Base-by-base conservation (phyloP, 2,797 vertebrate genomes). In the Buphagus erythrorhynchus region DNA sequence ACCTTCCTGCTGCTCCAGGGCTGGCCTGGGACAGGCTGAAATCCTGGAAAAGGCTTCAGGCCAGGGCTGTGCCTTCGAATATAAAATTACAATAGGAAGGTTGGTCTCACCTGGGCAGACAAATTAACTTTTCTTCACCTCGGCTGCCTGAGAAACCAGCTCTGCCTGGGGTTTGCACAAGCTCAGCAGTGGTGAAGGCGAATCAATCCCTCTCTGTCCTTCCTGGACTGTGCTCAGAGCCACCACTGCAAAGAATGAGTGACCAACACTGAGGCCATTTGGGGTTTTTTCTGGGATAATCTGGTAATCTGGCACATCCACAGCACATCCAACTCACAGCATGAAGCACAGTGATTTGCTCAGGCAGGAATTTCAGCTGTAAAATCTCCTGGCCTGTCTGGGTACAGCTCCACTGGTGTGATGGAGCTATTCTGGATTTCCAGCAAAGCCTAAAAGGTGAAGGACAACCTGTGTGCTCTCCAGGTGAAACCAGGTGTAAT, bases 381-480 rank as follows among this genome's bases (percentile, higher is more conserved):
- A 18, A 2, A 3, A 29, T 40, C 0, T 0, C 9, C 3, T 35
- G 24, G 40, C 21, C 10, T 54, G 45, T 46, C 51, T 43, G 17
- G 22, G 25, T 68, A 36, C 38, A 33, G 9, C 28, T 69, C 36
- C 1, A 0, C 9, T 31, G 77, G 14, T 35, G 77, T 55, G 31
- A 43, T 63, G 73, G 46, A 35, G 17, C 28, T 76, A 18, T 16
- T 59, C 59, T 31, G 67, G 43, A 35, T 65, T 80, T 92, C 52
- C 29, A 75, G 6, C 45, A 29, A 58, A 68, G 20, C 7, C 16
- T 10, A n/a, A 65, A 87, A 86, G 29, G 5, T 3, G 1, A 67
- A 77, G 33, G 52, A 66, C 29, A 65, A 49, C 5, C 19, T 4
- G 0, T 31, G 25, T 49, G 28, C n/a, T 63, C 58, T 33, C 21